Evolutionary conservation across 92 coral and sea anemone species (phyloP).

Genomic region (Zoanthus gigantus): DNA sequence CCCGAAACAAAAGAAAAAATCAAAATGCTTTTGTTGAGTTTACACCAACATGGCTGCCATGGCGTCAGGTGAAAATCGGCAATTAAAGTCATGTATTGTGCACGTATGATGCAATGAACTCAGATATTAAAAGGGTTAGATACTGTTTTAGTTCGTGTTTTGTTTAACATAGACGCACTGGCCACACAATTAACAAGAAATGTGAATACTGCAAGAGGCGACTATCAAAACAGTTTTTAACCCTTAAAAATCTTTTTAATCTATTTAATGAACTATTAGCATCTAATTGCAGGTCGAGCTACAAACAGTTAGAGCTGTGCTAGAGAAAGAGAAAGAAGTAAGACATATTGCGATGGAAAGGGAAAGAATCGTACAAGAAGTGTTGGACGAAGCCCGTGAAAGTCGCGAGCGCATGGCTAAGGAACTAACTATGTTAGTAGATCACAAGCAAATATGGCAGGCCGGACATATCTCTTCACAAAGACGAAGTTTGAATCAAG

Average conservation of each 20-base stretch:
- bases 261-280: not conserved
- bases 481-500: not conserved
- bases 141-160: no score
- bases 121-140: no score
- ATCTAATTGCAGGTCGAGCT: conserved; percentile 10
- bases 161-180: no score
- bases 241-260: not conserved
- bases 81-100: no score
- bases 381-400: conserved; percentile 24
- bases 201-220: no score
- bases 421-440: conserved; percentile 15
- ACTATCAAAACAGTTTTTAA: no score
- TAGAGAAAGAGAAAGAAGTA: conserved; percentile 29
- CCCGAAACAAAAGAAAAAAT: no score
- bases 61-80: no score
- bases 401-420: conserved; percentile 14
- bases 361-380: conserved; percentile 17
- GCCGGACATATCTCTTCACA: not conserved
- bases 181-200: no score
- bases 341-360: not conserved
- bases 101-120: no score
- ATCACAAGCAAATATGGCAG: conserved; percentile 2
- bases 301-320: conserved; percentile 12
- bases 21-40: no score
- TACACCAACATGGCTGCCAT: no score